Evolutionary conservation across 2,113 vertebrate species (phyloP).

Genomic region (Vulpes ferrilata): DNA sequence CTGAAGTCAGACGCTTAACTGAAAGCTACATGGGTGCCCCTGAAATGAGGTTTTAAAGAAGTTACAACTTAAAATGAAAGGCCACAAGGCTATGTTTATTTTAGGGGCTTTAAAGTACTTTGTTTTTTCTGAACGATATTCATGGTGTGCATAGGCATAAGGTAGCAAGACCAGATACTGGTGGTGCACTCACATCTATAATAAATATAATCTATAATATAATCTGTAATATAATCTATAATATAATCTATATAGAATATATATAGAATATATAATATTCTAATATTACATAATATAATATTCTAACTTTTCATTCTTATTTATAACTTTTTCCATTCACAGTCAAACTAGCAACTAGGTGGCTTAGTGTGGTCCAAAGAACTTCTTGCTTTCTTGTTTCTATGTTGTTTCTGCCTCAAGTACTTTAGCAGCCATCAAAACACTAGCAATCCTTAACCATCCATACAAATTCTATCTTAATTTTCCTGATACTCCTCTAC

Average conservation of each 20-base stretch:
- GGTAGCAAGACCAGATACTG: background rate
- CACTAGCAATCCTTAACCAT: background rate
- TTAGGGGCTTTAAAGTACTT: background rate
- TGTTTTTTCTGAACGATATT: background rate
- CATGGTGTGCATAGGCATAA: background rate
- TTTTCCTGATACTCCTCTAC: background rate
- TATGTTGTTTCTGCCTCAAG: background rate
- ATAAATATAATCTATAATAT: background rate
- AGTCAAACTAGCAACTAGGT: background rate
- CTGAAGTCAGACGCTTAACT: background rate
- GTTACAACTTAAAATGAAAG: background rate
- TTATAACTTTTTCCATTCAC: background rate
- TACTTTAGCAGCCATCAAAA: background rate
- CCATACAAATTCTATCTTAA: background rate
- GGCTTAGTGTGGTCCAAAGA: background rate
- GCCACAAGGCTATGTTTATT: background rate
- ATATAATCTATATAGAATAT: too few species aligned
- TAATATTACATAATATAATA: too few species aligned
- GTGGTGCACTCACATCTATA: background rate
- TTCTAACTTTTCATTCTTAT: background rate
- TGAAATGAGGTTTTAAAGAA: background rate
- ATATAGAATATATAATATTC: too few species aligned
- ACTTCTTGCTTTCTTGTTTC: background rate
- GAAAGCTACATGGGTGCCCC: background rate
- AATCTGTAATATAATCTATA: too few species aligned